phyloP scores from a whole-genome alignment of 2,888 invertebrate genomes.

The Prosapia bicincta region DNA sequence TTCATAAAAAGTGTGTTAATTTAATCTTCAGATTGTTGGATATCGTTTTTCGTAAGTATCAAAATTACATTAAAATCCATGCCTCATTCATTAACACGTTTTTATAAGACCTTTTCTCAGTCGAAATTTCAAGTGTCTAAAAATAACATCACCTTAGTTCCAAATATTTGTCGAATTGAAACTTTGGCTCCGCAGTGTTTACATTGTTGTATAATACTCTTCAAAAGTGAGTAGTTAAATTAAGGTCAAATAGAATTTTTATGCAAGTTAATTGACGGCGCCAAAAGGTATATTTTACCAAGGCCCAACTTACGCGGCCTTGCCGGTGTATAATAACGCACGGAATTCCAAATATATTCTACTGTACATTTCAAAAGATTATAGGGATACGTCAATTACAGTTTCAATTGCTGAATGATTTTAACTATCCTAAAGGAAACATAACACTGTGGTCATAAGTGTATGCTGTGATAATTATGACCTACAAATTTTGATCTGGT shows the following conservation, averaged over 20 bases:
- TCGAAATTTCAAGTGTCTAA: neutral
- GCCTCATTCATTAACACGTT: neutral
- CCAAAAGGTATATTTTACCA: neutral
- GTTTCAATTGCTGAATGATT: no score
- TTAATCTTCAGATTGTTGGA: neutral
- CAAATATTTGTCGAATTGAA: neutral
- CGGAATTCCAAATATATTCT: neutral
- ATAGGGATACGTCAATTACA: no score
- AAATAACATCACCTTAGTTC: neutral
- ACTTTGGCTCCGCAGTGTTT: neutral
- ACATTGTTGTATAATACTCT: neutral
- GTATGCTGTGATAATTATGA: no score
- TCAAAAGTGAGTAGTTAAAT: neutral
- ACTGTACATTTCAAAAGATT: no score
- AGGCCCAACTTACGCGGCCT: neutral
- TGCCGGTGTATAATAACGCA: neutral
- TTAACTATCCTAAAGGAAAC: no score
- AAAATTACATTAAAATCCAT: neutral
- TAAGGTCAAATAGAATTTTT: neutral
- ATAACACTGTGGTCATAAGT: no score
- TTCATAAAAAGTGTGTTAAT: neutral
- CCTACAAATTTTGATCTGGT: no score
- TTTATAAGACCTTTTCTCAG: neutral
- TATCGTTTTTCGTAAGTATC: neutral
- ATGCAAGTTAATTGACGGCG: neutral